Evolutionary conservation across 2,888 invertebrate species (phyloP), one percentile per base, ranked within the genome.

Genomic region (Microctonus brassicae): DNA sequence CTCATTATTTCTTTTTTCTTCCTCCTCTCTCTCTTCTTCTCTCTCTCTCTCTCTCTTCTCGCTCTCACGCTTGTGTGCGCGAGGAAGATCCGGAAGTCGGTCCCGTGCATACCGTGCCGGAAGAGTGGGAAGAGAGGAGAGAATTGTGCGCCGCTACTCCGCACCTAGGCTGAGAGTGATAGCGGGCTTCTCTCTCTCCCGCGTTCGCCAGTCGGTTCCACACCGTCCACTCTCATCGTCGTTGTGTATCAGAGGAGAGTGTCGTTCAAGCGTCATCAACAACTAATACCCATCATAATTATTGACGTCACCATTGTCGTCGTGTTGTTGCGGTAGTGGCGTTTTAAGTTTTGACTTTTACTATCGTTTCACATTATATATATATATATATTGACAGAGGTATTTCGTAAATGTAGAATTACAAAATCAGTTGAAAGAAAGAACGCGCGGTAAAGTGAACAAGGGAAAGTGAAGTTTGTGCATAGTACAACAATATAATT

Each of bases 321-420:
- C 20, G 17, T 36, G 22, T 34, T 47, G 17, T 47, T 47, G 47
- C 6, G 20, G 47, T 47, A 17, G 47, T 47, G 7, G 17, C 47
- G 17, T 13, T 47, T 47, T 9, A 10, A 9, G 36, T 47, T 17
- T 17, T 73, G 75, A 77, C 77, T 77, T 77, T 77, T 77, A 77
- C 75, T 73, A 70, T 66, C 70, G 47, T 10, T 53, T 3, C 29
- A 29, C 29, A 29, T 7, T n/a, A n/a, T n/a, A n/a, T n/a, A n/a
- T 29, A 7, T 36, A 53, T 34, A 65, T 36, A 20, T 26, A 26
- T 58, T 34, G 24, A 34, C 39, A 66, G 69, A 29, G 71, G 64
- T 72, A 73, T 76, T 84, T 84, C 84, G 83, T 82, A 84, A 84
- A 83, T 81, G 78, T 82, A 81, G 79, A 81, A 84, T 84, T 84